Evolutionary conservation across 2,113 vertebrate genomes (phyloP), one percentile per base, ranked within the genome.

Genomic region (Egretta garzetta): DNA sequence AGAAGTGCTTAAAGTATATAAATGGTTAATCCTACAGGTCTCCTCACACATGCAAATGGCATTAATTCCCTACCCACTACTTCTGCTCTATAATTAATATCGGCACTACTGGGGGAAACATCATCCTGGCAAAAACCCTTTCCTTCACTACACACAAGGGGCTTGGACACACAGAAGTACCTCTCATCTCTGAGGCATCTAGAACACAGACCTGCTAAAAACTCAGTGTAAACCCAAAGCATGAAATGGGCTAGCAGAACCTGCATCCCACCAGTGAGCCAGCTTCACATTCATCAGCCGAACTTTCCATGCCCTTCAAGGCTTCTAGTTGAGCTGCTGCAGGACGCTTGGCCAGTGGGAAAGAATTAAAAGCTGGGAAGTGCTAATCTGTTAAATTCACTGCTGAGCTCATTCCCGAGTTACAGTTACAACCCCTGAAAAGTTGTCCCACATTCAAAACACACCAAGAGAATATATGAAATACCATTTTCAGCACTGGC

Each of bases 291-390:
- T 24, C 32, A 59, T 15, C 28, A 53, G 59, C 6, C 3, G 4
- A 98, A 80, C 99, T 98, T 96, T 98, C 98, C 98, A 98, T 98
- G 98, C 98, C 98, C 95, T 98, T 99, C 14, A 98, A 99, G 43
- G 98, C 96, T 96, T 99, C 99, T 28, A 98, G 95, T 71, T 98
- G 98, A 93, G 98, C 97, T 96, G 97, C 96, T 92, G 98, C 97
- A 56, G 87, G 81, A 92, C 67, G 67, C 86, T 90, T 70, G 71
- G 87, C 89, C 5, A 74, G 56, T 80, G 80, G 92, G 92, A 85
- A 76, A 76, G 77, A 79, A 93, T 35, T 58, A 80, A 85, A 85
- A 92, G 24, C 39, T 93, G 80, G 6, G 80, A 67, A 52, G 53
- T 52, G 74, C 50, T 96, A 72, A 95, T 95, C 80, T 80, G 86